Evolutionary conservation across 2,797 vertebrate genomes (phyloP).

Genomic region (Mormyrus proboscirostris): DNA sequence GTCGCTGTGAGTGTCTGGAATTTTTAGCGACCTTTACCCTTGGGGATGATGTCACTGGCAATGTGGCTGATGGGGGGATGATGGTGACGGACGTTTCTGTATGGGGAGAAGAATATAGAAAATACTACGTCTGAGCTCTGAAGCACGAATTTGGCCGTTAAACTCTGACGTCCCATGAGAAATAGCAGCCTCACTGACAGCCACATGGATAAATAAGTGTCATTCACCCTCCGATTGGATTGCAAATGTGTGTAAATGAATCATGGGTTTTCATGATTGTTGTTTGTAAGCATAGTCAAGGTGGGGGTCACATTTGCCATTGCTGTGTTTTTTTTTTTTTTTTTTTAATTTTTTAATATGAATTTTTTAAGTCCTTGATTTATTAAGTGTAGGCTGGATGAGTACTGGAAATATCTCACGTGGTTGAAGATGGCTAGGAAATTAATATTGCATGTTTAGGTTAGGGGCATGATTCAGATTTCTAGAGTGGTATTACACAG

Average conservation of each 20-base stretch:
- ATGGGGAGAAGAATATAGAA: background rate
- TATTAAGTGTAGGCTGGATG: background rate
- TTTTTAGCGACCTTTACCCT: background rate
- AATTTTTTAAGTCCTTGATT: background rate
- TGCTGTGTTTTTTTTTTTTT: background rate
- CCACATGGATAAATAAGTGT: background rate
- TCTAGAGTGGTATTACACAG: background rate
- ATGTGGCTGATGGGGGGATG: background rate
- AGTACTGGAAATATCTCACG: background rate
- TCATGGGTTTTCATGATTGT: background rate
- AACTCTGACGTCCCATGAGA: background rate
- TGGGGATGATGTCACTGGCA: background rate
- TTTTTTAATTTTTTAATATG: background rate
- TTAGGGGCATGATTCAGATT: background rate
- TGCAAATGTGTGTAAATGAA: background rate
- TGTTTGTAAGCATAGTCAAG: background rate
- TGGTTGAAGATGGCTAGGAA: background rate
- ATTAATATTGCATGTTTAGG: background rate
- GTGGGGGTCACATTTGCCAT: background rate
- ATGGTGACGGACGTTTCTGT: background rate
- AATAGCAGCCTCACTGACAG: background rate
- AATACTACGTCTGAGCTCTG: background rate
- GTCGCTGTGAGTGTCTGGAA: background rate
- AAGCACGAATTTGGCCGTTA: background rate
- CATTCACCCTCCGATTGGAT: background rate